phyloP scores from a whole-genome alignment of 1,140 invertebrate species.

The Bombus confusus region DNA sequence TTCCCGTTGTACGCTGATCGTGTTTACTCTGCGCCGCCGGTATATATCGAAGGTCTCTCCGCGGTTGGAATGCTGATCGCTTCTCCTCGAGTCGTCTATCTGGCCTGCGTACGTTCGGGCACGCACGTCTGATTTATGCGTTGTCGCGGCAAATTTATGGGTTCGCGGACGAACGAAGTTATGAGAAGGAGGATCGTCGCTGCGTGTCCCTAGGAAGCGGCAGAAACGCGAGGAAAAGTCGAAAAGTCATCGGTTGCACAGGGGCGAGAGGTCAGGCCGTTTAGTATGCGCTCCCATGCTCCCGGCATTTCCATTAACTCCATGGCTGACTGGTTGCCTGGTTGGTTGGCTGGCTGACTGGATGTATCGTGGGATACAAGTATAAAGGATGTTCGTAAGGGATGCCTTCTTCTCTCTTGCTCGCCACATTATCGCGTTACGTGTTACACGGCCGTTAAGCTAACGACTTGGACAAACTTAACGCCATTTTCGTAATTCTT shows the following conservation, averaged over 20 bases:
- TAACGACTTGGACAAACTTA: constrained; percentile 2
- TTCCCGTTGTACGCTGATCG: constrained; percentile 37
- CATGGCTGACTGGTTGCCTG: not conserved
- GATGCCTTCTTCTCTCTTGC: not conserved
- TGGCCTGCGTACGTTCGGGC: constrained; percentile 41
- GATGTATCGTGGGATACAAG: constrained; percentile 36
- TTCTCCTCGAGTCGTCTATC: constrained; percentile 13
- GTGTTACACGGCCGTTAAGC: not conserved
- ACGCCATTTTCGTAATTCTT: not conserved
- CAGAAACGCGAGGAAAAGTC: constrained; percentile 51
- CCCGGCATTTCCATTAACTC: constrained; percentile 49
- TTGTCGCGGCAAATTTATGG: constrained; percentile 64
- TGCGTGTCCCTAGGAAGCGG: not conserved
- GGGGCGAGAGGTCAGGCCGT: constrained; percentile 10
- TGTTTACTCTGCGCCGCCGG: constrained; percentile 49
- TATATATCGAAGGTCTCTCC: constrained; percentile 42
- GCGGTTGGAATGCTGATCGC: constrained; percentile 63
- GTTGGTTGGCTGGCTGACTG: not conserved
- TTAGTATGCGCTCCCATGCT: constrained; percentile 54
- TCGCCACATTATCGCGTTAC: constrained; percentile 27
- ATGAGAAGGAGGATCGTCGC: constrained; percentile 39
- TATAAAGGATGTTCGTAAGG: constrained; percentile 30
- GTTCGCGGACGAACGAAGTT: constrained; percentile 49
- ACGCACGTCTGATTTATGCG: constrained; percentile 68
- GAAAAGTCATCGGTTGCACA: constrained; percentile 42